phyloP scores from a whole-genome alignment of 2,797 vertebrate species.

The Hoplostethus atlanticus region DNA sequence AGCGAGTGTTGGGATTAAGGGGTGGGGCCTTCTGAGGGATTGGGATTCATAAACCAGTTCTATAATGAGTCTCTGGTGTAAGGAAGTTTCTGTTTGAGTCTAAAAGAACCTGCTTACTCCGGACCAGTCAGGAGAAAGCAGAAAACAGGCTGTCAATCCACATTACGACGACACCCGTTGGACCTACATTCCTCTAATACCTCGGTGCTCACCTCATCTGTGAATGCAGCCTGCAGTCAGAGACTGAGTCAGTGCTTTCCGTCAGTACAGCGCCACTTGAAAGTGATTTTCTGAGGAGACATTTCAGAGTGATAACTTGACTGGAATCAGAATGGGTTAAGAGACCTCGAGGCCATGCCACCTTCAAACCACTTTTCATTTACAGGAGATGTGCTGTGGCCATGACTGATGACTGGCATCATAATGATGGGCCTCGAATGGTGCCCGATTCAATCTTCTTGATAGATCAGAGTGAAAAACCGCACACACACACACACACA shows the following conservation, averaged over 20 bases:
- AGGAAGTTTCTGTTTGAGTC: neutral
- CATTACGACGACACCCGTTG: constrained; percentile 33
- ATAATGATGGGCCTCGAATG: constrained; percentile 33
- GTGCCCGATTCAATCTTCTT: constrained; percentile 31
- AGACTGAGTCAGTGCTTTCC: neutral
- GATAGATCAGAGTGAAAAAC: neutral
- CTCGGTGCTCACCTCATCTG: neutral
- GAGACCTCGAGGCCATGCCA: constrained; percentile 12
- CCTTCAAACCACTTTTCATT: constrained; percentile 57
- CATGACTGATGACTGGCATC: constrained; percentile 24
- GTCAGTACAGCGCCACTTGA: constrained; percentile 8
- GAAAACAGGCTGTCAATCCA: constrained; percentile 28
- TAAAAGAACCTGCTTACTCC: neutral
- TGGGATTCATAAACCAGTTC: constrained; percentile 22
- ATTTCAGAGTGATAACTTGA: constrained; percentile 9
- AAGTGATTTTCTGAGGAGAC: constrained; percentile 25
- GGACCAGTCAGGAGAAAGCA: neutral
- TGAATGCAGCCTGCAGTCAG: constrained; percentile 16
- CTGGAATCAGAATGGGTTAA: constrained; percentile 37
- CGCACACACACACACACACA: neutral
- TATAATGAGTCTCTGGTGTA: constrained; percentile 7
- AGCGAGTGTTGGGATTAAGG: neutral
- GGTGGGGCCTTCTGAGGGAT: neutral
- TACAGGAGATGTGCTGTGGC: constrained; percentile 20
- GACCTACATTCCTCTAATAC: constrained; percentile 67